phyloP scores from a whole-genome alignment of 1,140 invertebrate species.

The Agrilus planipennis region DNA sequence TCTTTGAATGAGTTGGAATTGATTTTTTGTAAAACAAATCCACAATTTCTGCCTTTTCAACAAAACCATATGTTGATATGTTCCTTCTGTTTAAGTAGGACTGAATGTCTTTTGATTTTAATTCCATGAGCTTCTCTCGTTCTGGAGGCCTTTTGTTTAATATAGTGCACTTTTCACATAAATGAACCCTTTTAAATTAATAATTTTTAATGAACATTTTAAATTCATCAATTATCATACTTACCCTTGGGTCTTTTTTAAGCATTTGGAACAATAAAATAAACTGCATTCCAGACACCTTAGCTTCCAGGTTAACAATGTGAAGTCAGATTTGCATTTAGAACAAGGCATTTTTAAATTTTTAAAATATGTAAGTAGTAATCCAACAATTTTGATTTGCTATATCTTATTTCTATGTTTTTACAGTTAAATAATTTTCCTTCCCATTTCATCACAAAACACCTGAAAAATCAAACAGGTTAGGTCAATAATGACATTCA shows the following conservation, averaged over 20 bases:
- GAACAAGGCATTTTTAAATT: slow-evolving; percentile 27
- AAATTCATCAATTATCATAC: background rate
- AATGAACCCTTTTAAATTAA: slow-evolving; percentile 16
- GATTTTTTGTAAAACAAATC: slow-evolving; percentile 11
- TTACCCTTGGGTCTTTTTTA: slow-evolving; percentile 24
- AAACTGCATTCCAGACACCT: slow-evolving; percentile 26
- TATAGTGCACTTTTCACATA: slow-evolving; percentile 29
- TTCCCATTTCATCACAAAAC: no score
- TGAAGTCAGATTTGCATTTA: slow-evolving; percentile 26
- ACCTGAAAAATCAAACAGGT: no score
- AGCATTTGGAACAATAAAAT: slow-evolving; percentile 27
- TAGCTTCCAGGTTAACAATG: slow-evolving; percentile 27
- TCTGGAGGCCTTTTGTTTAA: slow-evolving; percentile 28
- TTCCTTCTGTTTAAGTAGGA: slow-evolving; percentile 30
- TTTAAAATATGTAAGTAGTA: no score
- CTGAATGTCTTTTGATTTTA: slow-evolving; percentile 32
- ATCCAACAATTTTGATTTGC: no score
- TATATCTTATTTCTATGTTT: no score
- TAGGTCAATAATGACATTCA: no score
- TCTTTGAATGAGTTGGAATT: slow-evolving; percentile 26
- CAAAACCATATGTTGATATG: slow-evolving; percentile 29
- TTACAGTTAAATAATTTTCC: no score
- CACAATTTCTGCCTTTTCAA: slow-evolving; percentile 16
- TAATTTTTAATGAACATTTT: background rate
- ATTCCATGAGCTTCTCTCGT: slow-evolving; percentile 28